Evolutionary conservation across 2,888 invertebrate genomes (phyloP).

Genomic region (Syrista parreyssii): DNA sequence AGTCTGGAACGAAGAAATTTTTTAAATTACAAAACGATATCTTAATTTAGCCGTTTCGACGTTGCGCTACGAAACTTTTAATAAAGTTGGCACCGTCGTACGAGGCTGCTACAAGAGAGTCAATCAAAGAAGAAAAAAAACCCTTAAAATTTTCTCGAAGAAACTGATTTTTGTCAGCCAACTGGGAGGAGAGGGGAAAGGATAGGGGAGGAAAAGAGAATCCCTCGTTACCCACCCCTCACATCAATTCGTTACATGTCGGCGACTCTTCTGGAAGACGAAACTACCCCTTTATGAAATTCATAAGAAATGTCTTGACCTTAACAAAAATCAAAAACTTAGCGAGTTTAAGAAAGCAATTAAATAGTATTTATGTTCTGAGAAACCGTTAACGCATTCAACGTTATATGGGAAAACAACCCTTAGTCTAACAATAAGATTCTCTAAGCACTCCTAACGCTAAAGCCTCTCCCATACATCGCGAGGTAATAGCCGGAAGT

Average conservation of each 20-base stretch:
- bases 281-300: background rate
- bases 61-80: constrained; percentile 48
- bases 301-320: constrained; percentile 22
- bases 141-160: constrained; percentile 40
- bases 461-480: too few relatives aligned
- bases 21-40: constrained; percentile 50
- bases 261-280: background rate
- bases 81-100: constrained; percentile 45
- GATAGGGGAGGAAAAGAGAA: background rate
- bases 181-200: background rate
- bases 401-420: background rate
- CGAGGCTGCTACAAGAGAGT: constrained; percentile 15
- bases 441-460: background rate
- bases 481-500: too few relatives aligned
- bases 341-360: constrained; percentile 40
- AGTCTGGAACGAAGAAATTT: constrained; percentile 22
- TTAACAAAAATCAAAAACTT: constrained; percentile 3
- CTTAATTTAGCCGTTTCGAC: constrained; percentile 44
- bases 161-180: constrained; percentile 42
- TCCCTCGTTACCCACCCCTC: background rate
- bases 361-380: constrained; percentile 46
- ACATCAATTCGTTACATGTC: background rate
- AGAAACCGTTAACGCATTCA: background rate
- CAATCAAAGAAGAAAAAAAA: constrained; percentile 24
- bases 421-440: constrained; percentile 11